Conservation (phyloP, 2,797 vertebrate species). For the Etheostoma nigrum region DNA sequence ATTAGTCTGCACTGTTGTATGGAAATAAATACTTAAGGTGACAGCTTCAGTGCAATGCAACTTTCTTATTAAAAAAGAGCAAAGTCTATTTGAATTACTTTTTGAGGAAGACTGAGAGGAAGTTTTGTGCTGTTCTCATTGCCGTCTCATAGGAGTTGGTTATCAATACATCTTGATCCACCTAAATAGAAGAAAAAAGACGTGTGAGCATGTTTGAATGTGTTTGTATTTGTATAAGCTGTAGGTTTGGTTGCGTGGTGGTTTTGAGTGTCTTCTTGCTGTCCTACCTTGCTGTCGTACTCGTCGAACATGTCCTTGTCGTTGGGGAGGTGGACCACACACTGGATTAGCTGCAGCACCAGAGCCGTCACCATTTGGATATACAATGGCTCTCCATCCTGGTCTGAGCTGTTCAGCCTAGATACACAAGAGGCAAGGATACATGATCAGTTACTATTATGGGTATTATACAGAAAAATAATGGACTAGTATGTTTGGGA, state of each 20-base stretch:
- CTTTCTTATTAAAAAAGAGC: neutral
- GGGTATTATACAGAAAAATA: neutral
- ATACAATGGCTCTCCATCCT: slow-evolving; percentile 95
- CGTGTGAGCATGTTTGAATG: neutral
- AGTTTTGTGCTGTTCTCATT: slow-evolving; percentile 98
- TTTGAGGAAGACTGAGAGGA: slow-evolving; percentile 98
- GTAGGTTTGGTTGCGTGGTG: neutral
- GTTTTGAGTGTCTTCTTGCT: neutral
- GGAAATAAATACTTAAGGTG: neutral
- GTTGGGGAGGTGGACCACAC: slow-evolving; percentile 94
- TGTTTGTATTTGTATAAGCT: neutral
- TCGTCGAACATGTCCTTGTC: slow-evolving; percentile 92
- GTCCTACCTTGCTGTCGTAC: slow-evolving; percentile 90
- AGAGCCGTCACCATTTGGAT: slow-evolving; percentile 99
- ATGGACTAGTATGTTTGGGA: neutral
- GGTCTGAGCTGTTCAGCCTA: slow-evolving; percentile 96
- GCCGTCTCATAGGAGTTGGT: slow-evolving; percentile 98
- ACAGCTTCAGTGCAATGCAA: neutral
- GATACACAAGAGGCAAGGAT: slow-evolving; percentile 14
- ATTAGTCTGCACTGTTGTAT: neutral
- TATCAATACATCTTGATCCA: slow-evolving; percentile 96
- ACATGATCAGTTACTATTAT: neutral
- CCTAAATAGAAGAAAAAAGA: slow-evolving; percentile 74
- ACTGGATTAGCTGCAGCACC: slow-evolving; percentile 97
- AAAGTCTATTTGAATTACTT: slow-evolving; percentile 85